Evolutionary conservation across 2,113 vertebrate genomes (phyloP).

Genomic region (Channa argus): DNA sequence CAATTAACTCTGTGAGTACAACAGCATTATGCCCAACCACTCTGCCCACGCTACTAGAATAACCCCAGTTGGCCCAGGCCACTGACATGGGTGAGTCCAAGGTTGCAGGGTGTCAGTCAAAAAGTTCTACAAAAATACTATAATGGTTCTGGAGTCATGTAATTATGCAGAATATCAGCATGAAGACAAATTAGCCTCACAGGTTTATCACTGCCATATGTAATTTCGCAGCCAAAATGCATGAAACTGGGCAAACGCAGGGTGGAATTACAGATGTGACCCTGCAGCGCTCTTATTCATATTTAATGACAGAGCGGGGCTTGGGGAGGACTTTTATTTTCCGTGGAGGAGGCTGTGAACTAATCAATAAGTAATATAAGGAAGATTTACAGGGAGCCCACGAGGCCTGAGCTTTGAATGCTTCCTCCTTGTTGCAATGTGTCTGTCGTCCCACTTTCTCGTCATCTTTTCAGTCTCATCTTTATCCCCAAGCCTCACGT

Average conservation of each 20-base stretch:
- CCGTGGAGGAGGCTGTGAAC: constrained; percentile 41
- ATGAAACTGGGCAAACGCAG: constrained; percentile 38
- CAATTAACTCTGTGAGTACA: no score
- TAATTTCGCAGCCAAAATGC: constrained; percentile 40
- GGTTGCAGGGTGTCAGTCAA: not conserved
- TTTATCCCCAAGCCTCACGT: not conserved
- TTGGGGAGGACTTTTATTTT: constrained; percentile 61
- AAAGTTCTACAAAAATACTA: not conserved
- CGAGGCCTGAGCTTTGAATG: constrained; percentile 13
- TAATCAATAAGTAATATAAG: constrained; percentile 80
- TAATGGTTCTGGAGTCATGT: constrained; percentile 1
- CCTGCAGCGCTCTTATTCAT: constrained; percentile 56
- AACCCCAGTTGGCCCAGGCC: not conserved
- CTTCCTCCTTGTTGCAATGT: constrained; percentile 24
- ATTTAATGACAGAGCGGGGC: constrained; percentile 62
- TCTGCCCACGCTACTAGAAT: not conserved
- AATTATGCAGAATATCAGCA: constrained; percentile 3
- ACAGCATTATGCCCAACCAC: not conserved
- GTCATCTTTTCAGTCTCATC: not conserved
- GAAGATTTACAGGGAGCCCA: constrained; percentile 62
- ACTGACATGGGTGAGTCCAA: not conserved
- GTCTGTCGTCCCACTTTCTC: constrained; percentile 6
- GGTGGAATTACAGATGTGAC: constrained; percentile 64
- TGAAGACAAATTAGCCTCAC: not conserved
- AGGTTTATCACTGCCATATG: constrained; percentile 19